phyloP scores from a whole-genome alignment of 1,140 invertebrate species.

The Archivesica marissinica region DNA sequence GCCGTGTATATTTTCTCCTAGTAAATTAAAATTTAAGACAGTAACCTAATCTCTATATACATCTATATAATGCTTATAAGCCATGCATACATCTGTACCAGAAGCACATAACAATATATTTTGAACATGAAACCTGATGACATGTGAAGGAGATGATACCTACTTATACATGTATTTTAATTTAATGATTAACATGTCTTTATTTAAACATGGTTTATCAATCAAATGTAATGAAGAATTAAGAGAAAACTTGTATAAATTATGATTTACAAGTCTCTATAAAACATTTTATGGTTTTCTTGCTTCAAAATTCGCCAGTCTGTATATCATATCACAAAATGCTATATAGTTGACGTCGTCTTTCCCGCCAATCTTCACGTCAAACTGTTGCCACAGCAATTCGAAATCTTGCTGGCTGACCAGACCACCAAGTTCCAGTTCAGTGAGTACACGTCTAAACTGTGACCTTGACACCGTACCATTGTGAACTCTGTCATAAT shows the following conservation, averaged over 20 bases:
- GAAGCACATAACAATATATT: too few relatives aligned
- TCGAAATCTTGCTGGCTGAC: slow-evolving; percentile 79
- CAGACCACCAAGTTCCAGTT: slow-evolving; percentile 80
- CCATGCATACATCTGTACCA: too few relatives aligned
- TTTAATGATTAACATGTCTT: too few relatives aligned
- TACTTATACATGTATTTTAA: too few relatives aligned
- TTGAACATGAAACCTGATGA: too few relatives aligned
- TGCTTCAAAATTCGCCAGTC: slow-evolving; percentile 80
- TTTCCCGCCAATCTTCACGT: slow-evolving; percentile 80
- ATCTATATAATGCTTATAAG: too few relatives aligned
- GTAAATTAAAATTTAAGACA: too few relatives aligned
- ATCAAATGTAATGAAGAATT: background rate
- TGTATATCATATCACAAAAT: slow-evolving; percentile 83
- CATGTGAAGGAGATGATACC: too few relatives aligned
- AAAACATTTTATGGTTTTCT: slow-evolving; percentile 74
- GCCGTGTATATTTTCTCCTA: too few relatives aligned
- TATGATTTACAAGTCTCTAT: background rate
- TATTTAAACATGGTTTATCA: background rate
- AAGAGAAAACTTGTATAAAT: background rate
- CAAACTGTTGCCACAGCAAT: slow-evolving; percentile 79
- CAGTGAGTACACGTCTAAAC: slow-evolving; percentile 82
- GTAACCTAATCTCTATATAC: too few relatives aligned
- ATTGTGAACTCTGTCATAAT: slow-evolving; percentile 83
- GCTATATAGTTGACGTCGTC: slow-evolving; percentile 83
- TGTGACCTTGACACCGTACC: slow-evolving; percentile 82